These are phyloP conservation scores for Auanema sp. DNA, from an alignment of 2,888 invertebrate genomes.

Conservation along the genomic window DNA sequence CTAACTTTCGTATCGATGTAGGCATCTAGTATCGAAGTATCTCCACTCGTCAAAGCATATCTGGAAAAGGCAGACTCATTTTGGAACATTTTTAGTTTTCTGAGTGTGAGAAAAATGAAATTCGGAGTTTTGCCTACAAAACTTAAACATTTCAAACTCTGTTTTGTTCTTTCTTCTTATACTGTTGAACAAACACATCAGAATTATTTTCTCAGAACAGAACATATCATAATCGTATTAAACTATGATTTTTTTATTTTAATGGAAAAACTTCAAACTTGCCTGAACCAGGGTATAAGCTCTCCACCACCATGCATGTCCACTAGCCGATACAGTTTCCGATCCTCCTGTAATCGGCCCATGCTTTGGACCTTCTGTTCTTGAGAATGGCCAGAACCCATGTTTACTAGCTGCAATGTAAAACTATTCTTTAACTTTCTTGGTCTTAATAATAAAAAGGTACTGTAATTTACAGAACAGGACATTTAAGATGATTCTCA, in stretches of 20 bases:
- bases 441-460: no score
- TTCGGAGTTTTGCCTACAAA: neutral
- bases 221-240: no score
- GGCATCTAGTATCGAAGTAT: slow-evolving; percentile 45
- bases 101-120: neutral
- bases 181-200: neutral
- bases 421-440: no score
- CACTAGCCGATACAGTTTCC: slow-evolving; percentile 69
- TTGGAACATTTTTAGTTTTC: neutral
- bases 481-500: no score
- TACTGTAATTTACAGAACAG: no score
- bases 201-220: no score
- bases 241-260: neutral
- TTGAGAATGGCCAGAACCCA: slow-evolving; percentile 32
- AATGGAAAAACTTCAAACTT: slow-evolving; percentile 40
- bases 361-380: slow-evolving; percentile 30
- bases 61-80: slow-evolving; percentile 17
- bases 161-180: neutral
- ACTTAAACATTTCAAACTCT: neutral
- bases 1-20: slow-evolving; percentile 70
- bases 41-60: slow-evolving; percentile 52
- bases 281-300: slow-evolving; percentile 75
- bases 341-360: slow-evolving; percentile 38
- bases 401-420: no score
- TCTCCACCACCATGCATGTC: slow-evolving; percentile 90